Conservation (phyloP, 2,888 invertebrate genomes). For the Phragmatobia fuliginosa region DNA sequence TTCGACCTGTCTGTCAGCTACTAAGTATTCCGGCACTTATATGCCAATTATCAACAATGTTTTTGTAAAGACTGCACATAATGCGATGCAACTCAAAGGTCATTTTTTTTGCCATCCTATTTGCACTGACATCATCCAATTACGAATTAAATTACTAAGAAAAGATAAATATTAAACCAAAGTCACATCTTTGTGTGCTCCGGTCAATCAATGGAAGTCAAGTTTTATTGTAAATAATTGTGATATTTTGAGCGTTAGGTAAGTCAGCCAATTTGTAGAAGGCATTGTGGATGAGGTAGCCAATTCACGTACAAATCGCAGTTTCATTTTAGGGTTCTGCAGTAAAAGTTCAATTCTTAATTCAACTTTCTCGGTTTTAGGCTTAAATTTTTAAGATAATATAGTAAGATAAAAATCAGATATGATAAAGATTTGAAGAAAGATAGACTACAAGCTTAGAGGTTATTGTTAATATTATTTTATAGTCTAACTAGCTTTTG, state of each 20-base stretch:
- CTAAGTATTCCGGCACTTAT: constrained; percentile 15
- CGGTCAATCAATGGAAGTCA: not conserved
- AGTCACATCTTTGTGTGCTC: constrained; percentile 11
- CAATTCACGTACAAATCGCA: not conserved
- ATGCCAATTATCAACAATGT: constrained; percentile 39
- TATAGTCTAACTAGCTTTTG: no score
- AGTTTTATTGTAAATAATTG: not conserved
- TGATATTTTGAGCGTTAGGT: not conserved
- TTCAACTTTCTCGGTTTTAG: no score
- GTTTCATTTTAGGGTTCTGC: not conserved
- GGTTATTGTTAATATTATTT: no score
- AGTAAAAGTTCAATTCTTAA: not conserved
- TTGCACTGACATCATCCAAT: constrained; percentile 75
- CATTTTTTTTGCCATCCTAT: constrained; percentile 47
- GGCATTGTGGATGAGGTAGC: not conserved
- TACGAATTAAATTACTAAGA: constrained; percentile 67
- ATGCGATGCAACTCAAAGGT: constrained; percentile 40
- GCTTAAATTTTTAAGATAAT: no score
- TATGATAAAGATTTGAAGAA: no score
- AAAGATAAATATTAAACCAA: constrained; percentile 40
- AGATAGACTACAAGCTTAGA: no score
- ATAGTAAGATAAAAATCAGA: no score
- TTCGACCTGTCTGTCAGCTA: constrained; percentile 32
- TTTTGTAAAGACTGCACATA: constrained; percentile 45
- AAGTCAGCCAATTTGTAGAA: not conserved